Percentiles rank a stretch among this genome's conserved stretches.
phyloP scores from a whole-genome alignment of 2,888 invertebrate species.

The Spodoptera picta region DNA sequence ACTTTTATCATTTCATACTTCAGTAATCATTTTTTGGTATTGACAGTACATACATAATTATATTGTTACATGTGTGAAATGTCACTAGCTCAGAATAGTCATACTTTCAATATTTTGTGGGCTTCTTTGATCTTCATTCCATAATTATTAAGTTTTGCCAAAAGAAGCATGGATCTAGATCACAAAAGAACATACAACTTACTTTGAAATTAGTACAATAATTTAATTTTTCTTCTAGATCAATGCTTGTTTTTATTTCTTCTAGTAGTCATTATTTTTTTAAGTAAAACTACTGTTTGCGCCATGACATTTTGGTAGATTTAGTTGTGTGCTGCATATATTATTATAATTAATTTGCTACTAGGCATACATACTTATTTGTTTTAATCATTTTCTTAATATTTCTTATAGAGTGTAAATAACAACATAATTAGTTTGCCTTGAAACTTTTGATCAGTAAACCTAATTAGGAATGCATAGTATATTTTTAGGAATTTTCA shows the following conservation, averaged over 20 bases:
- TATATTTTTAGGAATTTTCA: conserved; percentile 42
- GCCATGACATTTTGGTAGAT: conserved; percentile 22
- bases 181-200: not conserved
- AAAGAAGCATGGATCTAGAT: conserved; percentile 32
- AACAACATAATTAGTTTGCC: conserved; percentile 29
- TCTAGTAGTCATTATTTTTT: conserved; percentile 50
- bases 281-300: conserved; percentile 34
- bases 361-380: conserved; percentile 14
- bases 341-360: conserved; percentile 1
- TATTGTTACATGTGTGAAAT: conserved; percentile 41
- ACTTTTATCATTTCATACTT: conserved; percentile 12
- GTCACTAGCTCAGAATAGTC: conserved; percentile 38
- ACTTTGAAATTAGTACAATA: not conserved
- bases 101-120: conserved; percentile 54
- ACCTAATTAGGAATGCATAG: conserved; percentile 20
- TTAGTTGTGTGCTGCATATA: conserved; percentile 17
- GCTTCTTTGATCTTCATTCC: conserved; percentile 75
- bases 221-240: conserved; percentile 26
- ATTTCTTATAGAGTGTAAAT: conserved; percentile 37
- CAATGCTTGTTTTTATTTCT: conserved; percentile 33
- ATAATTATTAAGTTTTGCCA: conserved; percentile 51
- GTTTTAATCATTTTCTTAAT: conserved; percentile 4
- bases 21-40: conserved; percentile 13
- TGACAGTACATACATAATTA: conserved; percentile 11
- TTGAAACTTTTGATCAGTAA: conserved; percentile 5